Evolutionary conservation across 2,113 vertebrate genomes (phyloP).

Genomic region (Ophiodon elongatus): DNA sequence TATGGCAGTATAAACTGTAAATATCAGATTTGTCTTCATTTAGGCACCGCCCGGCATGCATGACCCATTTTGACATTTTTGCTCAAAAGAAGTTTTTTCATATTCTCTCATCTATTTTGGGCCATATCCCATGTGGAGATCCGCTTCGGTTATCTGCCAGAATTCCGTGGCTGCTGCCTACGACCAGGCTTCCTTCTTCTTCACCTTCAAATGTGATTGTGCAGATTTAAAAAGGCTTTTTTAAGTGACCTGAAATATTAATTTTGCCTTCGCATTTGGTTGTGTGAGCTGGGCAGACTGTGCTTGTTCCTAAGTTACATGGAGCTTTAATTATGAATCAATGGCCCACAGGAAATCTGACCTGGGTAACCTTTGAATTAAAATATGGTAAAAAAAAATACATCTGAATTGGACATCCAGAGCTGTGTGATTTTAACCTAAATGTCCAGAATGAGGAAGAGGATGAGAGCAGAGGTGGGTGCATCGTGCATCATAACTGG

Average conservation of each 20-base stretch:
- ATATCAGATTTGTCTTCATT: not conserved
- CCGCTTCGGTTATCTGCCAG: too few relatives aligned
- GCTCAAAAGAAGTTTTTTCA: not conserved
- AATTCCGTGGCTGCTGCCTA: not conserved
- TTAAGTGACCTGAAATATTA: not conserved
- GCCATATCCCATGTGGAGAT: not conserved
- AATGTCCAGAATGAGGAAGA: constrained; percentile 13
- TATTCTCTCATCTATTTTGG: not conserved
- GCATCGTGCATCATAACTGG: constrained; percentile 36
- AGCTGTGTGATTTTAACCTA: constrained; percentile 1
- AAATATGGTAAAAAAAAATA: not conserved
- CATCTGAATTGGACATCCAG: not conserved
- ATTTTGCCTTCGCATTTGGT: not conserved
- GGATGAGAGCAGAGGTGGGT: constrained; percentile 46
- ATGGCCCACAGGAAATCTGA: constrained; percentile 18
- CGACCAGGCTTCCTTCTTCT: not conserved
- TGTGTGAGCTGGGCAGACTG: constrained; percentile 15
- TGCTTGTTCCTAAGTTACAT: constrained; percentile 48
- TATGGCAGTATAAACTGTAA: not conserved
- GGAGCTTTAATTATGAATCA: constrained; percentile 12
- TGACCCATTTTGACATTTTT: not conserved
- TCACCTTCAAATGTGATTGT: not conserved
- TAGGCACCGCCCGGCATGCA: not conserved
- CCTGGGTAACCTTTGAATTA: not conserved
- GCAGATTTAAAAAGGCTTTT: constrained; percentile 2